Evolutionary conservation across 2,113 vertebrate species (phyloP), one percentile per base, ranked within the genome.

Genomic region (Hippoglossus stenolepis): DNA sequence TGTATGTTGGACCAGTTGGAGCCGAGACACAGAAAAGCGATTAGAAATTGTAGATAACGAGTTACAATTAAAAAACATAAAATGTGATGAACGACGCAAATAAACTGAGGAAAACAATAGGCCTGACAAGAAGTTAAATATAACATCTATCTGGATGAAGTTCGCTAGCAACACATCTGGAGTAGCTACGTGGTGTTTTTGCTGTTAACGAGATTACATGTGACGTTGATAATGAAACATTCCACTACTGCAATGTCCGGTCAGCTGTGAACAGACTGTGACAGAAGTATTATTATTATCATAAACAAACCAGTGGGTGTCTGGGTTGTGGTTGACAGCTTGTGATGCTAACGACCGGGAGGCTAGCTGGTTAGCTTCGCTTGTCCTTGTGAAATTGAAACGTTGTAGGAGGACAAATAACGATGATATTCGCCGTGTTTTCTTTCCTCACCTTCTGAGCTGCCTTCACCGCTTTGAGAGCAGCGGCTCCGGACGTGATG

Each of bases 371-470:
- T 67, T 80, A 73, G 1, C 58, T 60, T 85, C 82, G 80, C 87
- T 51, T 90, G 93, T 18, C 93, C 93, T 94, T 94, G 89, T 82
- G 10, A 79, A 43, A n/a, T 13, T 2, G 35, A 51, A 3, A 0
- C 6, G 26, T 10, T 3, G 24, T 2, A 0, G 3, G 17, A 1
- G 5, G 9, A 1, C 0, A 15, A 11, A 31, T 12, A 2, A 18
- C 7, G 17, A 12, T 1, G 5, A 0, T 0, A 1, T 3, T 0
- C 1, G 17, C 0, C 0, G 0, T 6, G 1, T 28, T 54, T 38
- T 20, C 40, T 0, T 2, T 14, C 53, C 72, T 85, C 73, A 95
- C 95, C 93, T 87, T 90, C 12, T 85, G 90, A 2, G 65, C 20
- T 0, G 51, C 5, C 13, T n/a, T 54, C 4, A 26, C 77, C 1